A percentile compares a stretch with the other conserved stretches of the same genome.
Conservation (phyloP, 2,113 vertebrate genomes). For the Saguinus imperator region DNA sequence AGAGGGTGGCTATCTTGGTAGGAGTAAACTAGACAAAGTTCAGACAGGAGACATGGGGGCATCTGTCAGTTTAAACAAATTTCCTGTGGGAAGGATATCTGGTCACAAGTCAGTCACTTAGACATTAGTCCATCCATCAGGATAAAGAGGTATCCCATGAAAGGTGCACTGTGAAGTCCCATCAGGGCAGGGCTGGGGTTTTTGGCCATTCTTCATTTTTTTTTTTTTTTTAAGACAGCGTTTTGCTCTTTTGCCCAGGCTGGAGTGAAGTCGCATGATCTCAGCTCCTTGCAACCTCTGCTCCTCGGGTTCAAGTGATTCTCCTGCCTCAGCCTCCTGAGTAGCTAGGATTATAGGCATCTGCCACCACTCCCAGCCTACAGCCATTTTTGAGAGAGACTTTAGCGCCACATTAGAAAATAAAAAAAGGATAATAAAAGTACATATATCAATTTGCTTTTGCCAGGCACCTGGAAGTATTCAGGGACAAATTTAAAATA, state of each 20-base stretch:
- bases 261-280: too few species aligned
- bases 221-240: too few species aligned
- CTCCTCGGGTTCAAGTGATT: too few species aligned
- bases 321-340: too few species aligned
- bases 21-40: not conserved
- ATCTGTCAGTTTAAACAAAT: not conserved
- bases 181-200: too few species aligned
- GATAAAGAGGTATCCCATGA: not conserved
- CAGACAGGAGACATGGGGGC: not conserved
- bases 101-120: not conserved
- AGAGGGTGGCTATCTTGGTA: not conserved
- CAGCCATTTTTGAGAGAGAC: not conserved
- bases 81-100: not conserved
- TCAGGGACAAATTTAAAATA: not conserved
- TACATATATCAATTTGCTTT: not conserved
- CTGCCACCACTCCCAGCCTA: too few species aligned
- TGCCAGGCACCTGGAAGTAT: not conserved
- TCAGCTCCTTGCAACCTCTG: too few species aligned
- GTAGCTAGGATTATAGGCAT: too few species aligned
- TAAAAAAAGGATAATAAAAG: not conserved
- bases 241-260: too few species aligned
- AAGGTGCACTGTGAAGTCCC: accelerated
- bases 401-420: not conserved
- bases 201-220: not conserved
- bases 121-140: not conserved